These are phyloP conservation scores for Enoplosus armatus DNA, from an alignment of 2,797 vertebrate species.

Conservation along the genomic window DNA sequence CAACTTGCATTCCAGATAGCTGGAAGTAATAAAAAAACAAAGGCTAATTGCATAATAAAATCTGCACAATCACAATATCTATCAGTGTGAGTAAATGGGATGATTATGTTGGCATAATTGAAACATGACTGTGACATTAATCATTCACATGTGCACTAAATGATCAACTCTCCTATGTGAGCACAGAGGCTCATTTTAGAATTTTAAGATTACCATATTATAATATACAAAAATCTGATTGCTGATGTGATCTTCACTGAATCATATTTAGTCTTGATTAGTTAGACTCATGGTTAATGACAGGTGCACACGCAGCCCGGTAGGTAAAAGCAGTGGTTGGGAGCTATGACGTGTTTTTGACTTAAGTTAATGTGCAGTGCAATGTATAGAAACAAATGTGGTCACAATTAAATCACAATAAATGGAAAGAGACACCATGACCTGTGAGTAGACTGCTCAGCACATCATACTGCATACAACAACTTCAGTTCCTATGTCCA, in stretches of 20 bases:
- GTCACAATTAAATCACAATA: not conserved
- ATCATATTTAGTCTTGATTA: slow-evolving; percentile 15
- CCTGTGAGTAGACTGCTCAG: not conserved
- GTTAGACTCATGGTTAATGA: not conserved
- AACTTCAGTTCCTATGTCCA: not conserved
- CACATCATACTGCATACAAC: not conserved
- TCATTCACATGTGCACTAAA: not conserved
- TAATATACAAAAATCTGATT: slow-evolving; percentile 1
- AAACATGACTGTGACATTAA: slow-evolving; percentile 33
- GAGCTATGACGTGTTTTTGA: not conserved
- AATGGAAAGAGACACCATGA: not conserved
- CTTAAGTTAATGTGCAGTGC: not conserved
- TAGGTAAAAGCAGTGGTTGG: not conserved
- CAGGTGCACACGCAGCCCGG: not conserved
- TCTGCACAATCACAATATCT: slow-evolving; percentile 9
- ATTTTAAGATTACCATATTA: slow-evolving; percentile 4
- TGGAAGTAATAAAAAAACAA: slow-evolving; percentile 31
- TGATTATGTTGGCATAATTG: slow-evolving; percentile 15
- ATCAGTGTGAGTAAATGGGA: slow-evolving; percentile 7
- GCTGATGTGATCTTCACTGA: not conserved
- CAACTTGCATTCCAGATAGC: not conserved
- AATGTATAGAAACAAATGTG: not conserved
- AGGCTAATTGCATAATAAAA: slow-evolving; percentile 17
- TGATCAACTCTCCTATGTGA: slow-evolving; percentile 2
- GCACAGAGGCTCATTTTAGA: slow-evolving; percentile 1